Evolutionary conservation across 2,113 vertebrate species (phyloP).

Genomic region (Glaucidium brasilianum): DNA sequence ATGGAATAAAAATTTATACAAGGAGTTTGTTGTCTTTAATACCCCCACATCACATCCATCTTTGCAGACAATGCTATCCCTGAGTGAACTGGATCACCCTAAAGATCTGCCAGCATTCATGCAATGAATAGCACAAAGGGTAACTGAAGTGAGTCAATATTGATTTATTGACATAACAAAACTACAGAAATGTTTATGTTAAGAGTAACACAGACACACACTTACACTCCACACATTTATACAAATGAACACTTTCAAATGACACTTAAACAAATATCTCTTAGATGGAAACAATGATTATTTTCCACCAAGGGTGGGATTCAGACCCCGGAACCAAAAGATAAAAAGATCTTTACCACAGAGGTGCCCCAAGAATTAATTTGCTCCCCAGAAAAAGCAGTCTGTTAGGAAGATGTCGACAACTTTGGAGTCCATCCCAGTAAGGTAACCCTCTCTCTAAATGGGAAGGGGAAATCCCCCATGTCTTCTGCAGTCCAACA

Average conservation of each 20-base stretch:
- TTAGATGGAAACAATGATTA: background rate
- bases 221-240: background rate
- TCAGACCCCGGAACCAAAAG: background rate
- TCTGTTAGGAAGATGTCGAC: background rate
- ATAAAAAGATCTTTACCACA: background rate
- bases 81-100: background rate
- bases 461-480: background rate
- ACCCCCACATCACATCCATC: background rate
- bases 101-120: conserved; percentile 5
- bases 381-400: background rate
- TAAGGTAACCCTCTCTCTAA: background rate
- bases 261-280: background rate
- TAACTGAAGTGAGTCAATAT: conserved; percentile 50
- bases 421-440: background rate
- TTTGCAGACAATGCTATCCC: background rate
- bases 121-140: conserved; percentile 46
- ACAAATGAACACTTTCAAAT: background rate
- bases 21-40: background rate
- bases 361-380: background rate
- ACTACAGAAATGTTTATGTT: conserved; percentile 30
- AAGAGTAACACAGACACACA: background rate
- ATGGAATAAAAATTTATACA: background rate
- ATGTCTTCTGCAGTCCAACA: background rate
- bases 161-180: conserved; percentile 48
- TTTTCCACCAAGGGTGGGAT: background rate